Evolutionary conservation across 2,888 invertebrate species (phyloP).

Genomic region (Aethes cnicana): DNA sequence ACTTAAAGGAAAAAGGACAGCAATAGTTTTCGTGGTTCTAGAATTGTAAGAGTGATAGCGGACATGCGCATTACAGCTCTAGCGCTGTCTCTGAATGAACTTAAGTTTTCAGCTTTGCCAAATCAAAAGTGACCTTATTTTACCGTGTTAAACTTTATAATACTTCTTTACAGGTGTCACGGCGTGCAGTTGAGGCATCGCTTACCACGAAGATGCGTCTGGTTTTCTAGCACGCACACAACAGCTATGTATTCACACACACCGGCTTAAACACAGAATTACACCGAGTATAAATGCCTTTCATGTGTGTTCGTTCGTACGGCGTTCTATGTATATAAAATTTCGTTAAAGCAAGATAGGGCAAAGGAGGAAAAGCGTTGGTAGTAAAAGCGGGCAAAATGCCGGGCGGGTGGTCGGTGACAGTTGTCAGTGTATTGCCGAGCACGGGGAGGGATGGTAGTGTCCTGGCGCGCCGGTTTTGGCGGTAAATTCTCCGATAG

Average conservation of each 20-base stretch:
- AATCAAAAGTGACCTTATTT: conserved; percentile 50
- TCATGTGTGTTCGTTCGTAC: conserved; percentile 65
- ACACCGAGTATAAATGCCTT: conserved; percentile 55
- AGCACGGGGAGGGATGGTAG: conserved; percentile 66
- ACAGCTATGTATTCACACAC: conserved; percentile 33
- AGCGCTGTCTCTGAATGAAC: conserved; percentile 54
- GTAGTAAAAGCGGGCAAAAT: conserved; percentile 69
- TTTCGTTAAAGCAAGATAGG: conserved; percentile 73
- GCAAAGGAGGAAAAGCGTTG: conserved; percentile 71
- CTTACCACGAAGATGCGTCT: conserved; percentile 55
- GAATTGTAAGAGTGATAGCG: conserved; percentile 61
- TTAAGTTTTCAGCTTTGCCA: conserved; percentile 40
- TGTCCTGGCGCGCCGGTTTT: conserved; percentile 56
- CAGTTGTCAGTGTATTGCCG: conserved; percentile 72
- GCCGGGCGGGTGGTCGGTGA: conserved; percentile 60
- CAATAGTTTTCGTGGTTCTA: conserved; percentile 71
- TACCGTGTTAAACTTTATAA: conserved; percentile 46
- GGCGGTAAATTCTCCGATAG: conserved; percentile 64
- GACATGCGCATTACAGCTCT: conserved; percentile 69
- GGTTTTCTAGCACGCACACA: conserved; percentile 32
- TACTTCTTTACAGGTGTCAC: conserved; percentile 40
- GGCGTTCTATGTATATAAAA: conserved; percentile 63
- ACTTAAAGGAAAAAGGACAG: conserved; percentile 66
- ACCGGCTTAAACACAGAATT: conserved; percentile 42
- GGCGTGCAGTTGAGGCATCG: conserved; percentile 62